These are phyloP conservation scores for Nesometra sesokonis DNA, from an alignment of 35 echinoderm and acorn worm species.

Conservation along the genomic window DNA sequence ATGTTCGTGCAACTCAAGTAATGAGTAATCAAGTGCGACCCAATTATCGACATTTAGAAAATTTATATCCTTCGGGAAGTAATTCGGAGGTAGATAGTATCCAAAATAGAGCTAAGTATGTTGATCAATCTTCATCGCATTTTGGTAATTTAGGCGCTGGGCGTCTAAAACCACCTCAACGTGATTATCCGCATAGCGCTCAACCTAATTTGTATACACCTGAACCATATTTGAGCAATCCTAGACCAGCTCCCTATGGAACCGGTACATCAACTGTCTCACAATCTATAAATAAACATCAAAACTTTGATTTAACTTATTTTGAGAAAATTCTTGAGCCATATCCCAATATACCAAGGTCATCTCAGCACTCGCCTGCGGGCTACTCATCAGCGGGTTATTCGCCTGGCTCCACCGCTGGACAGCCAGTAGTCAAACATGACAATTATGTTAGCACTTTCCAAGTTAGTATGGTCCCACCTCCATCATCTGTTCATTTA, in stretches of 20 bases:
- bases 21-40: not conserved
- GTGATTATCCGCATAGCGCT: not conserved
- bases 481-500: not conserved
- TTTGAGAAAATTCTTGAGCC: not conserved
- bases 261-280: not conserved
- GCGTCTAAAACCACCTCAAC: not conserved
- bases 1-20: not conserved
- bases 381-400: not conserved
- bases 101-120: not conserved
- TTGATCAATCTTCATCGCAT: not conserved
- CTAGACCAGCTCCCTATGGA: not conserved
- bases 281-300: not conserved
- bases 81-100: not conserved
- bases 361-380: not conserved
- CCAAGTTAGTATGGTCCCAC: not conserved
- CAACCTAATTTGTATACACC: not conserved
- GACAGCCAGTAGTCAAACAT: not conserved
- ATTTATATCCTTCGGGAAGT: not conserved
- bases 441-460: not conserved
- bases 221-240: not conserved
- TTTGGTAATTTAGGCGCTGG: not conserved
- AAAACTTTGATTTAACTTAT: not conserved
- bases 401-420: not conserved
- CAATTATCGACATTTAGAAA: not conserved
- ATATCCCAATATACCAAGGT: not conserved